Evolutionary conservation across 2,888 invertebrate genomes (phyloP).

Genomic region (Sarcophaga rosellei): DNA sequence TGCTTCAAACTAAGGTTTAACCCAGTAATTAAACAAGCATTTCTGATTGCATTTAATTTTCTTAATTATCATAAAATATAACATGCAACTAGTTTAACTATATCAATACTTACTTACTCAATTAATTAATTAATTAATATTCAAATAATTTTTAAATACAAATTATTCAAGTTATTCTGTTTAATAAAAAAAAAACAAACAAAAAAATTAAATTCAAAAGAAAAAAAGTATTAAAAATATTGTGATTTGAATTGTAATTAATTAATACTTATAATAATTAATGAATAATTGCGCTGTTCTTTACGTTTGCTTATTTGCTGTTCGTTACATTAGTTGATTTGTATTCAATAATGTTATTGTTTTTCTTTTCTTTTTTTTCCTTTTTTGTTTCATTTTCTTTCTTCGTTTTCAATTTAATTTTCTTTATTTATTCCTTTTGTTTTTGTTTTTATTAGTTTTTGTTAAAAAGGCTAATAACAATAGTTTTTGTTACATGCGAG

Average conservation of each 20-base stretch:
- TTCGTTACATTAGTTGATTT: conserved; percentile 32
- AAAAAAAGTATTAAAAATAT: not conserved
- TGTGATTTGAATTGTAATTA: not conserved
- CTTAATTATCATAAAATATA: conserved; percentile 55
- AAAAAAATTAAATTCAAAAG: not conserved
- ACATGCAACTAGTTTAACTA: too few species aligned
- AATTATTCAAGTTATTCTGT: conserved; percentile 9
- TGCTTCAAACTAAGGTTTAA: conserved; percentile 55
- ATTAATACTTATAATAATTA: conserved; percentile 2
- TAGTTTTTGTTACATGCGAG: not conserved
- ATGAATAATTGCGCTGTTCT: conserved; percentile 25
- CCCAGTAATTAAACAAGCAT: not conserved
- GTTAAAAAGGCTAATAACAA: conserved; percentile 14
- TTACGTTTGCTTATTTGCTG: conserved; percentile 59
- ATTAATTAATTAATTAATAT: not conserved
- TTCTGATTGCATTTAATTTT: too few species aligned
- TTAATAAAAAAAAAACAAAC: conserved; percentile 25
- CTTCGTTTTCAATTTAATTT: not conserved
- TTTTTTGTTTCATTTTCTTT: conserved; percentile 16
- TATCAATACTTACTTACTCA: conserved; percentile 39
- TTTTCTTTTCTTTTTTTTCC: conserved; percentile 1
- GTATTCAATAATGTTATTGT: too few species aligned
- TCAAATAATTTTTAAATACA: not conserved
- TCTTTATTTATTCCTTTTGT: not conserved
- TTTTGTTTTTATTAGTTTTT: not conserved